Evolutionary conservation across 2,113 vertebrate species (phyloP), one percentile per base, ranked within the genome.

Genomic region (Nesospiza acunhae): DNA sequence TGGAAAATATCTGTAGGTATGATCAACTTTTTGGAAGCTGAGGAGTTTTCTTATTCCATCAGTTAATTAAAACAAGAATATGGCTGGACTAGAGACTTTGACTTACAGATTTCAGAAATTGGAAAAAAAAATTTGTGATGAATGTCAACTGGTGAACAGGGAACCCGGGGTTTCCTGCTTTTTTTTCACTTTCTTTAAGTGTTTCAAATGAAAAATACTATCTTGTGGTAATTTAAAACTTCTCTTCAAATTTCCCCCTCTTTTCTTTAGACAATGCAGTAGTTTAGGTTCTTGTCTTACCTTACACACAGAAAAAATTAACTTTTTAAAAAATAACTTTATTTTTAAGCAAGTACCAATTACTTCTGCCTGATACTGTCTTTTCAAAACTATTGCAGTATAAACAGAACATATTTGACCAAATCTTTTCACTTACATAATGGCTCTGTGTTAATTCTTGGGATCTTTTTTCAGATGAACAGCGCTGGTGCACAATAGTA

Each of bases 181-280:
- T 80, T 41, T 15, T 28, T 15, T 7, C 4, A 5, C 5, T 24
- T n/a, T 8, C 3, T 4, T 56, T 49, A 64, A 33, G 11, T 62
- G 13, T 87, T 94, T 74, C 6, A 74, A 77, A 26, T 46, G 10
- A 18, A 90, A 86, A 69, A 83, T 39, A 6, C 8, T 26, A 24
- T 55, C 24, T 19, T 49, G 24, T 87, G 12, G 42, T 66, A 56
- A 46, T 69, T 73, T 58, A 21, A 53, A 58, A 50, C 2, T n/a
- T 82, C n/a, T 77, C 31, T 50, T n/a, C 4, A 12, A 8, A 8
- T 30, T n/a, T 74, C 53, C 2, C 2, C 0, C 0, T 39, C 3
- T 47, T 59, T 75, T 42, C 28, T 59, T 8, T 64, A 44, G 41
- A 27, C 1, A 0, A n/a, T 49, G 3, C 0, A 0, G 14, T 44